These are phyloP conservation scores for Hydriomena furcata DNA, from an alignment of 2,888 invertebrate genomes.

Conservation along the genomic window DNA sequence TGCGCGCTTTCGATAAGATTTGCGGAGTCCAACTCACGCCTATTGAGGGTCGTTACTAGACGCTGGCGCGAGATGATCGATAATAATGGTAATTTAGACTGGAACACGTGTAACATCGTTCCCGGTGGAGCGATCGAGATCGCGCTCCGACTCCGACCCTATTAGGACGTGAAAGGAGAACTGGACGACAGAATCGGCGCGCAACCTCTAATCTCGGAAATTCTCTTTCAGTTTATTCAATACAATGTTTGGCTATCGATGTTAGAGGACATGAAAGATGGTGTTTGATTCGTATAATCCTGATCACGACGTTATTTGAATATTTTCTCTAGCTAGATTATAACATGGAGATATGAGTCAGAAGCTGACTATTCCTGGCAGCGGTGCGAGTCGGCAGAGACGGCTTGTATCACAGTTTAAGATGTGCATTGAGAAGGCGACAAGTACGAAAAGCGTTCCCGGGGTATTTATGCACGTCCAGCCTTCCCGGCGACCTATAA, in stretches of 20 bases:
- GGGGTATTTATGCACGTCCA: conserved; percentile 74
- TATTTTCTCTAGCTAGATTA: conserved; percentile 16
- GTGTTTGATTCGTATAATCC: conserved; percentile 34
- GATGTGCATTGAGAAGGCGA: conserved; percentile 51
- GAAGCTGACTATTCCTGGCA: conserved; percentile 35
- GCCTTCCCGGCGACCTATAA: conserved; percentile 73
- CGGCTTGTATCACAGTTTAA: conserved; percentile 42
- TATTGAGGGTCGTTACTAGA: conserved; percentile 77
- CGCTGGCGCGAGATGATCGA: conserved; percentile 78
- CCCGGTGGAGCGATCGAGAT: conserved; percentile 68
- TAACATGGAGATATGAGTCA: conserved; percentile 25
- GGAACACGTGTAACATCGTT: conserved; percentile 78
- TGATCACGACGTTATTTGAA: conserved; percentile 26
- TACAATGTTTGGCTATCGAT: conserved; percentile 30
- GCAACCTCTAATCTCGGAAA: conserved; percentile 32
- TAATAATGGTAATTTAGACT: conserved; percentile 81
- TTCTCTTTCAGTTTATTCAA: conserved; percentile 35
- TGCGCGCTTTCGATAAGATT: conserved; percentile 63
- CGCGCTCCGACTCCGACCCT: conserved; percentile 55
- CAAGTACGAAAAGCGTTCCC: conserved; percentile 47
- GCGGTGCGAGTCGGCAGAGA: conserved; percentile 31
- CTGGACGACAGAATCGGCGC: conserved; percentile 64
- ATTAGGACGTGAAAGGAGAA: conserved; percentile 72
- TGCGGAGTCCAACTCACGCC: conserved; percentile 60
- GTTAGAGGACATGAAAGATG: conserved; percentile 29